A percentile compares a stretch with the other conserved stretches of the same genome.
Evolutionary conservation across 2,888 invertebrate species (phyloP).

Genomic region (Tetranychus piercei): DNA sequence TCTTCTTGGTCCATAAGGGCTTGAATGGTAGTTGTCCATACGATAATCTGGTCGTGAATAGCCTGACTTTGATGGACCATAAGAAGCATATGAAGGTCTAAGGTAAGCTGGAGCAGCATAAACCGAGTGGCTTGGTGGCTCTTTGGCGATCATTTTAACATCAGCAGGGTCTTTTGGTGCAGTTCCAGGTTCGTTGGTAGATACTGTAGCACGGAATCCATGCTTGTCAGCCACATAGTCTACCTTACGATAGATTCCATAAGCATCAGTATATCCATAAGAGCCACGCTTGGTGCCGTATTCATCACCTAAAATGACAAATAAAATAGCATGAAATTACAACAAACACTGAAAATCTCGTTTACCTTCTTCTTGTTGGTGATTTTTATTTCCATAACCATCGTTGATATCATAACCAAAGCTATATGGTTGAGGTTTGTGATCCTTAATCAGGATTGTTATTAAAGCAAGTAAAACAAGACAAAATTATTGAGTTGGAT

Average conservation of each 20-base stretch:
- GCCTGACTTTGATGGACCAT: not conserved
- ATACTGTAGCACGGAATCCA: conserved; percentile 15
- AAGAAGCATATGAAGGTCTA: not conserved
- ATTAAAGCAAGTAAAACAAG: not conserved
- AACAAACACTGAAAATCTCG: not conserved
- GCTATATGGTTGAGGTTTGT: conserved; percentile 15
- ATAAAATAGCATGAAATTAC: not conserved
- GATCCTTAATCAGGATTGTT: not conserved
- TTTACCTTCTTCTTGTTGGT: conserved; percentile 14
- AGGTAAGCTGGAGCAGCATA: conserved; percentile 7
- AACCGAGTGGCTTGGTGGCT: not conserved
- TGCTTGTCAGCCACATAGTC: conserved; percentile 17
- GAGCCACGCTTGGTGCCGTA: conserved; percentile 12
- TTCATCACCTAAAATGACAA: conserved; percentile 4
- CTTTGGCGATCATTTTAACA: conserved; percentile 10
- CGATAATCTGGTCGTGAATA: not conserved
- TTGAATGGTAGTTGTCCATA: not conserved
- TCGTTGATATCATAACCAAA: conserved; percentile 17
- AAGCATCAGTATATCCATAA: conserved; percentile 17
- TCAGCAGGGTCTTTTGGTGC: conserved; percentile 11
- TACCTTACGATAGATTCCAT: conserved; percentile 15
- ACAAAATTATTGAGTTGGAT: not conserved
- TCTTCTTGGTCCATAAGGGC: not conserved
- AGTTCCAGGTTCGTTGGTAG: conserved; percentile 18
- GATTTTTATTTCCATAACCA: conserved; percentile 17